Base-by-base conservation (phyloP, 37 sponge, comb jelly and placozoan species). In the Corticium candelabrum region DNA sequence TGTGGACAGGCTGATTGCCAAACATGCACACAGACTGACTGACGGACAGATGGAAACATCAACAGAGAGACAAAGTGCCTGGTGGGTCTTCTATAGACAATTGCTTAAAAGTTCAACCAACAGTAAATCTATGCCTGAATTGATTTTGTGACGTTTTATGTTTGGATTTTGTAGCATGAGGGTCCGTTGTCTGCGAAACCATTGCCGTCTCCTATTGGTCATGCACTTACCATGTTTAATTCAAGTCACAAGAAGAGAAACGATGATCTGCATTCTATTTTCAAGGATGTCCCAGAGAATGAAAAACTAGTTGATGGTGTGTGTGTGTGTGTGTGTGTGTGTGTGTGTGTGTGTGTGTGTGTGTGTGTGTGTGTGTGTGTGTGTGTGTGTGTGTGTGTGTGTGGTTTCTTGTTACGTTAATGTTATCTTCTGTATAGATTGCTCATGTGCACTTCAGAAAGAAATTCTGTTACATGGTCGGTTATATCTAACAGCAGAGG, bases 281-380 rank as follows among this genome's bases (percentile, higher is more conserved):
- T 98, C 83, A 84, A 76, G 4, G 84, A 81, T 21, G 85, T 97
- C 1, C 90, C 95, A 5, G 81, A 84, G 50, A 40, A 69, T 32
- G 99, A 97, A 73, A 94, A 86, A 37, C 83, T 97, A 4, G 87
- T 97, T 43, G 93, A 94, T 38, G 95, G 94, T 96, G 33, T 83
- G 87, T 27, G 41, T 0, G 15, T 67, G 37, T 33, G 40, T 69
- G 29, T 3, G n/a, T 69, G 3, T 69, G 72, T 69, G 72, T 69
- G 72, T 3, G 72, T 69, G 15, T 69, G 72, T 69, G 72, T 75
- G 76, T 75, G 76, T 2, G 40, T 75, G 39, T 75, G 76, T 37
- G 76, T 2, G 40, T 75, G 76, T 75, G 40, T 38, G 15, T 2
- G 40, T 37, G 76, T 75, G 38, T 1, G 0, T 31, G 1, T 11